Evolutionary conservation across 2,888 invertebrate species (phyloP).

Genomic region (Ormyrus rosae): DNA sequence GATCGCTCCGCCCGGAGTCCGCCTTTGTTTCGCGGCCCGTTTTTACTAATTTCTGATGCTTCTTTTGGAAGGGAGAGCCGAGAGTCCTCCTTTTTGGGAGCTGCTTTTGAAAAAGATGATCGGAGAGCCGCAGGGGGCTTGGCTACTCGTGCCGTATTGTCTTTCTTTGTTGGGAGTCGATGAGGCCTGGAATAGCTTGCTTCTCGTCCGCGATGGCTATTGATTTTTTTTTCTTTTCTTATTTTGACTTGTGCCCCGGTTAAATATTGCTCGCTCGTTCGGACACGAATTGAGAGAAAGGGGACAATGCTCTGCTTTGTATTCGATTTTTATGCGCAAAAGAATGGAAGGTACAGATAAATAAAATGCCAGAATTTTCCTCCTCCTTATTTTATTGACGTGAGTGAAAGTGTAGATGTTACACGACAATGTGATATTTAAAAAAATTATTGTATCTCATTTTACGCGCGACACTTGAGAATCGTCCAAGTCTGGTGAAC

Average conservation of each 20-base stretch:
- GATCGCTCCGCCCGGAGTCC: slow-evolving; percentile 61
- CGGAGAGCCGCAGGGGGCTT: slow-evolving; percentile 17
- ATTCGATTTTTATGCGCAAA: neutral
- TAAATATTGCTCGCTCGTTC: slow-evolving; percentile 14
- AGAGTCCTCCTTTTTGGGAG: neutral
- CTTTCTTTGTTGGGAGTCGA: neutral
- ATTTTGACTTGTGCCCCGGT: slow-evolving; percentile 17
- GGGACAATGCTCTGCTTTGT: neutral
- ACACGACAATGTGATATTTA: slow-evolving; percentile 53
- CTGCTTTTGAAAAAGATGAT: no score
- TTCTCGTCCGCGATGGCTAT: slow-evolving; percentile 17
- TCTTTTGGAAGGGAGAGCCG: neutral
- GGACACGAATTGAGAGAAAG: slow-evolving; percentile 26
- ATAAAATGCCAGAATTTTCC: slow-evolving; percentile 38
- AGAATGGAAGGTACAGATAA: neutral
- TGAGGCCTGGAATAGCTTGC: slow-evolving; percentile 1
- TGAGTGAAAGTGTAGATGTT: slow-evolving; percentile 54
- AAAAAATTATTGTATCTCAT: slow-evolving; percentile 54
- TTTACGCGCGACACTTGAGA: slow-evolving; percentile 48
- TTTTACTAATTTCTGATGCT: slow-evolving; percentile 17
- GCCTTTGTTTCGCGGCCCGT: slow-evolving; percentile 13
- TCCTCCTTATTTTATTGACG: slow-evolving; percentile 54
- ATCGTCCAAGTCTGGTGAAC: slow-evolving; percentile 39
- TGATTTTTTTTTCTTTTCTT: slow-evolving; percentile 45
- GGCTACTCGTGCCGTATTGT: slow-evolving; percentile 3